Base-by-base conservation (phyloP, 2,888 invertebrate species). In the Lobophora halterata region DNA sequence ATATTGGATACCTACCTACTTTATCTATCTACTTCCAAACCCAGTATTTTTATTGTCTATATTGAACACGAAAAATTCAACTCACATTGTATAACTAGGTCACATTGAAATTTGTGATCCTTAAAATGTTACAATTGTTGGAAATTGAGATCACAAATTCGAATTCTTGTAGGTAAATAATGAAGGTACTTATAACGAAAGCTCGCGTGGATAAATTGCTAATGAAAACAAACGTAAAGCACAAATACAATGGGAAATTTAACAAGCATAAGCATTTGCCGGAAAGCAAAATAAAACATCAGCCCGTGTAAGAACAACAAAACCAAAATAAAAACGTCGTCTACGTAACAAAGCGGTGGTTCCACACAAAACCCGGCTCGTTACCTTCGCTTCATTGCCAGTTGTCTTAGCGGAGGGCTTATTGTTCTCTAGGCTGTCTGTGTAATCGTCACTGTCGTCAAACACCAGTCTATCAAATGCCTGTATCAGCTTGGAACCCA, bases 371-470 rank as follows among this genome's bases (percentile, higher is more conserved):
- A 39, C 66, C 72, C 71, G 69, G 67, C 62, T 47, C 63, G 67
- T 85, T 87, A 86, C 87, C 86, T 87, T 87, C 65, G 64, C 63
- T 48, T 86, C 82, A 66, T 63, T 75, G 56, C 91, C 91, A 57
- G 91, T 88, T 37, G 75, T 56, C 65, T 81, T 83, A 64, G 73
- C 69, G 54, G 75, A 54, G 71, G 79, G 73, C 59, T 80, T 85
- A 61, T 89, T 88, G 68, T 90, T 90, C 74, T 93, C 93, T 54
- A 93, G 82, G 72, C 93, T 93, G 76, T 94, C 93, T 4, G 92
- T 91, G 65, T 93, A 93, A 71, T 93, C 92, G 55, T 91, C 92
- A 46, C 92, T 91, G 61, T 92, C 92, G 46, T 89, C 90, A 43
- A 89, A 89, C 34, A 89, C 89, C 14, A 93, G 79, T 58, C 92